Evolutionary conservation across 2,797 vertebrate species (phyloP).

Genomic region (Sebastes hopkinsi): DNA sequence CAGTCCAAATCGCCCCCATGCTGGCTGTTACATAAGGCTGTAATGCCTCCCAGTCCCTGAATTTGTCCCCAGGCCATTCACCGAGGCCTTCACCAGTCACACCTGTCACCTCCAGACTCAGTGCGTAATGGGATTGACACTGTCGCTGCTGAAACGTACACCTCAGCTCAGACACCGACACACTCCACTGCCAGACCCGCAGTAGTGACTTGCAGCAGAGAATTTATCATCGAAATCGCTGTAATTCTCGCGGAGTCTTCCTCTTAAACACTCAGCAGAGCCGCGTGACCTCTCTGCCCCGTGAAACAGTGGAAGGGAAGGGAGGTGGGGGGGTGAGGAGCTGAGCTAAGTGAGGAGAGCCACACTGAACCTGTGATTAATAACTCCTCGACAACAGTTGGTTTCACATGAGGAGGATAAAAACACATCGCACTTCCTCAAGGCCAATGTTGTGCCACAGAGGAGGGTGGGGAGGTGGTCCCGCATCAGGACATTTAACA

Average conservation of each 20-base stretch:
- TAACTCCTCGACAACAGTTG: constrained; percentile 69
- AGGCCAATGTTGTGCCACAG: constrained; percentile 50
- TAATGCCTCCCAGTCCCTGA: background rate
- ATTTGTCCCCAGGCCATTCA: constrained; percentile 15
- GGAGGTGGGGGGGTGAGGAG: background rate
- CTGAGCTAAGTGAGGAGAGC: constrained; percentile 55
- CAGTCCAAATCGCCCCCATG: constrained; percentile 4
- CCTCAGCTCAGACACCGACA: constrained; percentile 51
- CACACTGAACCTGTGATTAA: constrained; percentile 64
- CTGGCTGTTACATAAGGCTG: constrained; percentile 45
- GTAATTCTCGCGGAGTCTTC: background rate
- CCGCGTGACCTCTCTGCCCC: constrained; percentile 2
- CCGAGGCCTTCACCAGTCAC: constrained; percentile 30
- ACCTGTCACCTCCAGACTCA: constrained; percentile 52
- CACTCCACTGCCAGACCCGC: background rate
- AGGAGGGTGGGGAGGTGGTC: background rate
- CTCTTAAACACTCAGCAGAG: background rate
- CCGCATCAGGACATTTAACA: constrained; percentile 5
- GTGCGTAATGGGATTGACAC: constrained; percentile 67
- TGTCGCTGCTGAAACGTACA: constrained; percentile 76
- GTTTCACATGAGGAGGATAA: constrained; percentile 62
- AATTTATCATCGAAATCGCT: background rate
- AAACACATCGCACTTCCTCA: constrained; percentile 58
- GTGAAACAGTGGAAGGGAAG: background rate
- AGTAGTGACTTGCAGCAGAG: background rate